Percentiles rank a stretch among this genome's conserved stretches.
These are phyloP conservation scores for Melieria crassipennis DNA, from an alignment of 2,888 invertebrate genomes.

Conservation along the genomic window DNA sequence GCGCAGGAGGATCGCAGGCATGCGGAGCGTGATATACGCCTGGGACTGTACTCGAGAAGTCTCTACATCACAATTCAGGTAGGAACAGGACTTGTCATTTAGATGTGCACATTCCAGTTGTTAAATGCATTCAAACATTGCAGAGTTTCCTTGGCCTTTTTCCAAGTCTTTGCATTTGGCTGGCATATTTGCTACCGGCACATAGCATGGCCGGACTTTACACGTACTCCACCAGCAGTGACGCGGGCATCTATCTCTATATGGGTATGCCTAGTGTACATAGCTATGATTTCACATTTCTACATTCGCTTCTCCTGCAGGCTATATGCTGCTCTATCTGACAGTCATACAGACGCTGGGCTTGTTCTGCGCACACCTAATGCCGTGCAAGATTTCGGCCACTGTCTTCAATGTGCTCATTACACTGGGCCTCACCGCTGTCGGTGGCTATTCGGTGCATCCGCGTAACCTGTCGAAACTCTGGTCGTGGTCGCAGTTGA, in stretches of 20 bases:
- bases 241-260: slow-evolving; percentile 77
- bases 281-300: not conserved
- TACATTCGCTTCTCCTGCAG: slow-evolving; percentile 62
- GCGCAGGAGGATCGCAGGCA: slow-evolving; percentile 69
- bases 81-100: slow-evolving; percentile 48
- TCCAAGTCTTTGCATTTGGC: slow-evolving; percentile 81
- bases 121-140: not conserved
- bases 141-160: slow-evolving; percentile 82
- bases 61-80: slow-evolving; percentile 85
- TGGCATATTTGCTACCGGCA: slow-evolving; percentile 87
- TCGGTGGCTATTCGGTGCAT: slow-evolving; percentile 77
- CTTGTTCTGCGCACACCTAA: slow-evolving; percentile 74
- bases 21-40: slow-evolving; percentile 82
- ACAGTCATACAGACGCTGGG: slow-evolving; percentile 76
- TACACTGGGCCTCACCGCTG: slow-evolving; percentile 71
- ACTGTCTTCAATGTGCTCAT: slow-evolving; percentile 71
- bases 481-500: slow-evolving; percentile 74
- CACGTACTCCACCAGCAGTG: slow-evolving; percentile 73
- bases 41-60: slow-evolving; percentile 81
- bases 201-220: slow-evolving; percentile 89
- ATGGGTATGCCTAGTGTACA: slow-evolving; percentile 68
- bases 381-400: slow-evolving; percentile 74
- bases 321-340: slow-evolving; percentile 77
- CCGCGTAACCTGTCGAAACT: slow-evolving; percentile 74
- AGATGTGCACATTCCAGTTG: not conserved